Evolutionary conservation across 2,113 vertebrate species (phyloP).

Genomic region (Grus americana): DNA sequence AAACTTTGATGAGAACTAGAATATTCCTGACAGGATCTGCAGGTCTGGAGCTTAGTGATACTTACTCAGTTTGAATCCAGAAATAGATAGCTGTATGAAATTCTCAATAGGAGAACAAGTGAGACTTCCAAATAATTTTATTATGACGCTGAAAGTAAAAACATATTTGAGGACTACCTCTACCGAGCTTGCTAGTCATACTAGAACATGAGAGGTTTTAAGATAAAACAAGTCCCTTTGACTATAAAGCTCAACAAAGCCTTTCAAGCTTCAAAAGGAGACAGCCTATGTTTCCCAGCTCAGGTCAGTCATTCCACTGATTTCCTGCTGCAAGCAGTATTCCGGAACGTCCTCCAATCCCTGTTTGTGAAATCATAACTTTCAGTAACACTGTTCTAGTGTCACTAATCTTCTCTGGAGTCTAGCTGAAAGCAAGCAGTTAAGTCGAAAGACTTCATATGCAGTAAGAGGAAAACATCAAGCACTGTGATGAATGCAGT

Average conservation of each 20-base stretch:
- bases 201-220: not conserved
- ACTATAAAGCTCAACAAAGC: not conserved
- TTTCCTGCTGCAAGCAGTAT: not conserved
- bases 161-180: not conserved
- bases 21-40: not conserved
- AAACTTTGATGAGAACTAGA: not conserved
- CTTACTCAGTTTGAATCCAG: not conserved
- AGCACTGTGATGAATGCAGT: not conserved
- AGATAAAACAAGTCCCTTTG: not conserved
- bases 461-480: not conserved
- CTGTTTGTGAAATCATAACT: not conserved
- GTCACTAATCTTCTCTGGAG: not conserved
- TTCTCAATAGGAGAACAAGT: not conserved
- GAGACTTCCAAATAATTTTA: not conserved
- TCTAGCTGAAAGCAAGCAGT: not conserved
- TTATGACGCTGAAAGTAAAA: not conserved
- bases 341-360: not conserved
- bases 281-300: not conserved
- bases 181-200: not conserved
- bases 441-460: not conserved
- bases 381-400: not conserved
- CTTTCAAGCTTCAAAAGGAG: not conserved
- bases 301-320: not conserved
- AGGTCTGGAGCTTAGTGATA: not conserved
- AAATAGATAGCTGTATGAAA: not conserved